Conservation (phyloP, 1,140 invertebrate species). For the Papilio machaon region DNA sequence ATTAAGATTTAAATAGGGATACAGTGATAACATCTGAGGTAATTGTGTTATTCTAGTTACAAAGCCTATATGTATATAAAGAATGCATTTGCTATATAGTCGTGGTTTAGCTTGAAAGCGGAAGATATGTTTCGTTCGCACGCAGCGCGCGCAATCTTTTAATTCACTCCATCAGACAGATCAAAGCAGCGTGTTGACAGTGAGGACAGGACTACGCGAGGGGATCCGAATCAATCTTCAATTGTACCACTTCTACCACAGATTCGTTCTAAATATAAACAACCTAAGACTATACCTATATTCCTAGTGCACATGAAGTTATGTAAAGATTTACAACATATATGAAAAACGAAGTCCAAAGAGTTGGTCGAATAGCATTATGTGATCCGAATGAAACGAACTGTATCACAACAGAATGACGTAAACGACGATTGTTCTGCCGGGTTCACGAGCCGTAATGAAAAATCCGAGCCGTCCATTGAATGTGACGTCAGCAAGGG, state of each 20-base stretch:
- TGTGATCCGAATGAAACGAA: constrained; percentile 7
- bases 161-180: constrained; percentile 60
- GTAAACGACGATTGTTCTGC: constrained; percentile 31
- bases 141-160: constrained; percentile 58
- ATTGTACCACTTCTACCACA: constrained; percentile 29
- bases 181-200: constrained; percentile 48
- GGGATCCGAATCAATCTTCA: constrained; percentile 39
- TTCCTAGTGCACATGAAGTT: neutral
- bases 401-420: constrained; percentile 22
- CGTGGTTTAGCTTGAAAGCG: constrained; percentile 42
- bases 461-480: constrained; percentile 56
- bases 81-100: neutral
- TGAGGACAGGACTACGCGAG: constrained; percentile 39
- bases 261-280: constrained; percentile 30
- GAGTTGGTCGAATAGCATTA: constrained; percentile 13
- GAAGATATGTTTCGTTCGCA: constrained; percentile 52
- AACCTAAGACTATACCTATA: neutral
- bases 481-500: constrained; percentile 62
- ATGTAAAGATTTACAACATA: constrained; percentile 1
- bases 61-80: neutral
- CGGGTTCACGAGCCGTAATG: constrained; percentile 42
- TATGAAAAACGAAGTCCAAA: neutral
- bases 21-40: neutral
- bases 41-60: neutral
- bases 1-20: neutral